Conservation (phyloP, 2,797 vertebrate species). For the Pangasius larnaudii region DNA sequence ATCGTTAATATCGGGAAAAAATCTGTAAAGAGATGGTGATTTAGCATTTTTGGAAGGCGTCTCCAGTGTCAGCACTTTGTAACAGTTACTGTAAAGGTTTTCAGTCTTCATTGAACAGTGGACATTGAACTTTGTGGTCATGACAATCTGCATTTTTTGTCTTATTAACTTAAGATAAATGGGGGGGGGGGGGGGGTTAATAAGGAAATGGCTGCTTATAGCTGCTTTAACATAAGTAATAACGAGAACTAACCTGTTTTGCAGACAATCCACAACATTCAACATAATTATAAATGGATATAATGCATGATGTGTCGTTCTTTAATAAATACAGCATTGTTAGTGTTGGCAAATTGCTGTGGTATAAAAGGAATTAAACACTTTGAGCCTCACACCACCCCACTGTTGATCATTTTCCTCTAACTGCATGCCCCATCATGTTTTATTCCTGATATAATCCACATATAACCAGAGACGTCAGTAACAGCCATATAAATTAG, state of each 20-base stretch:
- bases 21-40: not conserved
- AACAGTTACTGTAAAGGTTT: not conserved
- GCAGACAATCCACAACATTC: not conserved
- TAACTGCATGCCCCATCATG: slow-evolving; percentile 1
- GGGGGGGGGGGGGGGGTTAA: not conserved
- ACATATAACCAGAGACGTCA: not conserved
- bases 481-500: slow-evolving; percentile 4
- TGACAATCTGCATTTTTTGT: not conserved
- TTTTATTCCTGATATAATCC: not conserved
- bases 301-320: not conserved
- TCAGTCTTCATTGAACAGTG: not conserved
- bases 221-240: not conserved
- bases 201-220: not conserved
- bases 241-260: not conserved
- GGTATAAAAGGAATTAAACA: not conserved
- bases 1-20: not conserved
- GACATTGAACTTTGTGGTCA: not conserved
- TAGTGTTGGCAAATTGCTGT: slow-evolving; percentile 2
- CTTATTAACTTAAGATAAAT: not conserved
- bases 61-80: not conserved
- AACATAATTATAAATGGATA: not conserved
- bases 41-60: not conserved
- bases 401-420: not conserved
- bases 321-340: slow-evolving; percentile 17
- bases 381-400: not conserved